These are phyloP conservation scores for Metacarcinus magister DNA, from an alignment of 2,888 invertebrate genomes.

Conservation along the genomic window DNA sequence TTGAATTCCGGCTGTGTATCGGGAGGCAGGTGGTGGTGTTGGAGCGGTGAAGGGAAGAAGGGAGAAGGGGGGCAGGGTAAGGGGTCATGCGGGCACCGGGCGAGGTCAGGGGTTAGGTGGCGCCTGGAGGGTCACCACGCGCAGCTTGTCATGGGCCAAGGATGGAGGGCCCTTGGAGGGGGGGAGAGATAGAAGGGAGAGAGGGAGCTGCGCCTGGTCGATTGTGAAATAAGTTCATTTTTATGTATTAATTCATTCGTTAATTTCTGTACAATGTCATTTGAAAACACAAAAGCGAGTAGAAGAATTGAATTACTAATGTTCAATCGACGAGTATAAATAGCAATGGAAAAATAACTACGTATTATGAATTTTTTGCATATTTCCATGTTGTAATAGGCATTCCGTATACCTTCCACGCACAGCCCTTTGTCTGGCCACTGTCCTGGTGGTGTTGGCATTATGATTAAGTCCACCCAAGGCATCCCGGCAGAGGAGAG, in stretches of 20 bases:
- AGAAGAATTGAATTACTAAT: not conserved
- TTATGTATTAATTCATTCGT: not conserved
- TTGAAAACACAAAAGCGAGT: not conserved
- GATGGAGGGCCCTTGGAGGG: not conserved
- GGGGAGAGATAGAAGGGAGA: not conserved
- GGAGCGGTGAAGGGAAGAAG: not conserved
- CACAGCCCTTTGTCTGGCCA: too few species aligned
- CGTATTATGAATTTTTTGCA: not conserved
- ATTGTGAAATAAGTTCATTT: not conserved
- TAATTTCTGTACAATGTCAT: not conserved
- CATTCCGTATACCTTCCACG: too few species aligned
- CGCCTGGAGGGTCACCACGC: conserved; percentile 65
- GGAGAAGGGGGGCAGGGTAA: not conserved
- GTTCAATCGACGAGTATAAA: not conserved
- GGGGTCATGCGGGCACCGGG: conserved; percentile 68
- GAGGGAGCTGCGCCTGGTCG: not conserved
- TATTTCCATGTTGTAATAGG: not conserved
- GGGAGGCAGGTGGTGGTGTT: conserved; percentile 32
- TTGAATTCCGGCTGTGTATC: conserved; percentile 55
- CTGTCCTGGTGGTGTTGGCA: too few species aligned
- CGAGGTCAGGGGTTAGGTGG: conserved; percentile 70
- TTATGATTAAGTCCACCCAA: too few species aligned
- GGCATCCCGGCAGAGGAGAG: not conserved
- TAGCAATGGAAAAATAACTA: not conserved
- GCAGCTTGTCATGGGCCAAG: conserved; percentile 11